Conservation (phyloP, 2,797 vertebrate species). For the Sebastes trivittatus region DNA sequence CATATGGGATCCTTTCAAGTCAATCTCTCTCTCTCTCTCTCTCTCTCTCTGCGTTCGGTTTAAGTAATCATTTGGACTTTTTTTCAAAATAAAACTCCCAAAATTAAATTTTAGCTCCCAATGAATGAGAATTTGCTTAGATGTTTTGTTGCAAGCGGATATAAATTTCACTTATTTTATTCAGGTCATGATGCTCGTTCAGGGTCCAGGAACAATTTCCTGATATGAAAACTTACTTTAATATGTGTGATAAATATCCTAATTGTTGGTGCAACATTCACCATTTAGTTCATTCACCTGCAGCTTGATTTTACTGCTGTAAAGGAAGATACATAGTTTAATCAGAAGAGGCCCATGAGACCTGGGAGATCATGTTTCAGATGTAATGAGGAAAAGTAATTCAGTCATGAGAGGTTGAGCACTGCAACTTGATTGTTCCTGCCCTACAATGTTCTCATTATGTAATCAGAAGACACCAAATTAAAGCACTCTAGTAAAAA, state of each 20-base stretch:
- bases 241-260: neutral
- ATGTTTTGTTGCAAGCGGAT: neutral
- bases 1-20: conserved; percentile 48
- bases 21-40: conserved; percentile 13
- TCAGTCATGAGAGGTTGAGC: neutral
- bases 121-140: neutral
- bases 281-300: neutral
- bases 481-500: conserved; percentile 29
- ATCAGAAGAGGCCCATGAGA: neutral
- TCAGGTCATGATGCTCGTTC: neutral
- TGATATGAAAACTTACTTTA: neutral
- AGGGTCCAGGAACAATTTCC: neutral
- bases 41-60: neutral
- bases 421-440: conserved; percentile 2
- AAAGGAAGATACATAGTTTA: neutral
- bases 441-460: neutral
- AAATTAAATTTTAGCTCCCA: conserved; percentile 23
- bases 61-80: conserved; percentile 22
- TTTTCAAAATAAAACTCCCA: neutral
- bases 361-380: neutral
- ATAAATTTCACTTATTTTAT: neutral
- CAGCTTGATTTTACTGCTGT: neutral
- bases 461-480: conserved; percentile 31
- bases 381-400: neutral
- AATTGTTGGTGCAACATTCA: neutral